Evolutionary conservation across 92 coral and sea anemone species (phyloP), one percentile per base, ranked within the genome.

Genomic region (Anthopleura xanthogrammica): DNA sequence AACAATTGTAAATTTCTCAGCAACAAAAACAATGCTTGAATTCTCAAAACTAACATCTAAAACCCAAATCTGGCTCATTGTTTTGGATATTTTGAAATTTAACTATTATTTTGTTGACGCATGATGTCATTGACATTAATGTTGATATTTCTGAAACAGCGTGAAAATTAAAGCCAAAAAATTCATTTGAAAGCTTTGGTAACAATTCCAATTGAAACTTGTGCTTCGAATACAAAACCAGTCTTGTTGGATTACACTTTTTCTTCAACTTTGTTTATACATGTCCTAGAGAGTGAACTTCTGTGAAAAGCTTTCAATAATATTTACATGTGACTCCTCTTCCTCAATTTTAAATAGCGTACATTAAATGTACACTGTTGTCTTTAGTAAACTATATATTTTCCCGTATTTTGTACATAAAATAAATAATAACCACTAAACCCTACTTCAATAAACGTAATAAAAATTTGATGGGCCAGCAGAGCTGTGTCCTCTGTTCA

Each of bases 401-500:
- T 82, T 79, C 80, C 78, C 88, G 74, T 83, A 68, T 93, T 71
- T 64, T 86, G 86, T 87, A 90, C 82, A 85, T 85, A 93, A 86
- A 77, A 85, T 89, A 86, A 85, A 85, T 85, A 85, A 55, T 52
- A 76, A 62, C 58, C 58, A 70, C 74, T 23, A 62, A 12, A 62
- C 5, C 24, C 70, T 62, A 68, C 65, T 80, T 93, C 89, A 93
- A 77, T 93, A 93, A 22, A 93, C 98, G 55, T 89, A 93, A 87
- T 93, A 93, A 83, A 93, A 89, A 85, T 88, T 89, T 57, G 98
- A 87, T 20, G 93, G 68, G n/a, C 92, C 95, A 42, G 84, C 80
- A 42, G 84, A 78, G 41, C 73, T 77, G 8, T 71, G 77, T 4
- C 85, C 89, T 71, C 83, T 55, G 77, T 87, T 90, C 83, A 92